A percentile compares a stretch with the other conserved stretches of the same genome.
Evolutionary conservation across 53 echinoderm and acorn worm species (phyloP).

Genomic region (Holothuria scabra): DNA sequence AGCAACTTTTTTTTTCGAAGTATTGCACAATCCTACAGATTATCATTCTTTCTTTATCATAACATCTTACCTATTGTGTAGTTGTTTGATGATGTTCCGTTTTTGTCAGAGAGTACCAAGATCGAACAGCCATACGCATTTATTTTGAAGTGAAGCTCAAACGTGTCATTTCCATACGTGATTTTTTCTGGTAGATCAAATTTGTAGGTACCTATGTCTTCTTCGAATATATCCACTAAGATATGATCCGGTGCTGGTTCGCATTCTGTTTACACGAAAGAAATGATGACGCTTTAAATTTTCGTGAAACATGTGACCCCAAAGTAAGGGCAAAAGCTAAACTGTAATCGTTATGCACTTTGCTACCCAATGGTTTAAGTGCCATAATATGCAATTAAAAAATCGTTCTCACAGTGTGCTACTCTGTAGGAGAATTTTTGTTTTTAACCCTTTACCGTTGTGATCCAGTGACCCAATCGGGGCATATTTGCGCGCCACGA

Average conservation of each 20-base stretch:
- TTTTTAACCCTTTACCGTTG: too few relatives aligned
- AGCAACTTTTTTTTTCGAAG: too few relatives aligned
- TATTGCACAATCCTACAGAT: too few relatives aligned
- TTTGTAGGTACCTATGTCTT: not conserved
- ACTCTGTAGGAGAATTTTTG: too few relatives aligned
- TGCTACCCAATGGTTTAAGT: too few relatives aligned
- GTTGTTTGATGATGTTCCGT: not conserved
- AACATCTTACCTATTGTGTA: not conserved
- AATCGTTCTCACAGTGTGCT: too few relatives aligned
- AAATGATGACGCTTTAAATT: not conserved
- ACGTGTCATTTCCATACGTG: not conserved
- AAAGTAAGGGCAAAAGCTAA: too few relatives aligned
- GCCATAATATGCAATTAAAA: too few relatives aligned
- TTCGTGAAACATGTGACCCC: too few relatives aligned
- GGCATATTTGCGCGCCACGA: too few relatives aligned
- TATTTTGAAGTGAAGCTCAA: not conserved
- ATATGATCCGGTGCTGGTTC: not conserved
- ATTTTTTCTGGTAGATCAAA: constrained; percentile 5
- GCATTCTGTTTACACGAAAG: not conserved
- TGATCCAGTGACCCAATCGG: too few relatives aligned
- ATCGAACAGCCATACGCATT: not conserved
- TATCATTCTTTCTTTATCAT: not conserved
- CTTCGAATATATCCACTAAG: not conserved
- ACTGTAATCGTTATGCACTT: not conserved
- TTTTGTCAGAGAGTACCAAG: not conserved